phyloP scores from a whole-genome alignment of 2,797 vertebrate genomes.

The Vipera latastei region DNA sequence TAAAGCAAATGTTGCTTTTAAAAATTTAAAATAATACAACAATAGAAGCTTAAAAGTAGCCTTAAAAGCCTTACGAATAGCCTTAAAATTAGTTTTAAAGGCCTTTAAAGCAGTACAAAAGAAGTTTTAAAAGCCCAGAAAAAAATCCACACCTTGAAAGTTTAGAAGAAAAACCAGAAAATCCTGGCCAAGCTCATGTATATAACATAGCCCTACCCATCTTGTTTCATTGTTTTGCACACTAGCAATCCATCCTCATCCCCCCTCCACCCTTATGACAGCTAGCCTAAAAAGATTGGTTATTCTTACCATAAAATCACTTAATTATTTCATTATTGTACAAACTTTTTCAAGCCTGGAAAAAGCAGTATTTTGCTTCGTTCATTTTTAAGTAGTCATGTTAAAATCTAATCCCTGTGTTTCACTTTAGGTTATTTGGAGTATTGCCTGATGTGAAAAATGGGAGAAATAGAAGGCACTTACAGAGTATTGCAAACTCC shows the following conservation, averaged over 20 bases:
- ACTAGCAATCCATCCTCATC: not conserved
- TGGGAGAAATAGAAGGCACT: slow-evolving; percentile 93
- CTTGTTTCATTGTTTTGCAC: not conserved
- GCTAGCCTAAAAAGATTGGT: not conserved
- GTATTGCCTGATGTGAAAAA: slow-evolving; percentile 63
- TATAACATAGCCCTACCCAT: not conserved
- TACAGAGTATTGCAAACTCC: slow-evolving; percentile 88
- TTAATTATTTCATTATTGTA: not conserved
- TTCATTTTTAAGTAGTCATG: not conserved
- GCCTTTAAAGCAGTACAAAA: not conserved
- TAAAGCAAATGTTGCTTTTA: not conserved
- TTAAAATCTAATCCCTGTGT: not conserved
- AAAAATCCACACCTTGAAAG: not conserved
- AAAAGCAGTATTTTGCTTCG: not conserved
- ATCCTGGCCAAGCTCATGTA: not conserved
- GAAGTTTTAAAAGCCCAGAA: not conserved
- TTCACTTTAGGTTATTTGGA: slow-evolving; percentile 7
- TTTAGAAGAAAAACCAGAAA: not conserved
- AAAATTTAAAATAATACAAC: not conserved
- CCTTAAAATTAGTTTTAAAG: not conserved
- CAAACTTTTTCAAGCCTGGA: not conserved
- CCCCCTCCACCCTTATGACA: not conserved
- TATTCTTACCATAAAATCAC: not conserved
- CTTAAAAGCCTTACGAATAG: not conserved
- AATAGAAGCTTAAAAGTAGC: not conserved